These are phyloP conservation scores for Pomatorhinus ruficollis DNA, from an alignment of 2,113 vertebrate genomes.

Conservation along the genomic window DNA sequence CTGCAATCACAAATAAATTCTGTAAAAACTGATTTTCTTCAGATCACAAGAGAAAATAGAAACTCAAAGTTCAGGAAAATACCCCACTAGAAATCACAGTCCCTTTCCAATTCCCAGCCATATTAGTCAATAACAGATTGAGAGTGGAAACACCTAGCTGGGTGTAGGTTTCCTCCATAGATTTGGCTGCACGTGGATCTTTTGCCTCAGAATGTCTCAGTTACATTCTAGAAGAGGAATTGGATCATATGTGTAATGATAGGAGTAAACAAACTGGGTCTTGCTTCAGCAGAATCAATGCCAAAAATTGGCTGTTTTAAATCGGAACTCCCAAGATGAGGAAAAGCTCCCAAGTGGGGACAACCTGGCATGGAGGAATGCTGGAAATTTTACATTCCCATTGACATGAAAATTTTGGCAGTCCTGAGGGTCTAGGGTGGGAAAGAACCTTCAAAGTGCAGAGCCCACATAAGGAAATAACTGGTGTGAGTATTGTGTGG, in stretches of 20 bases:
- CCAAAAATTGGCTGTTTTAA: background rate
- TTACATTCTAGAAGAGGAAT: background rate
- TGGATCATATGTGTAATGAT: background rate
- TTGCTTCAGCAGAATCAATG: background rate
- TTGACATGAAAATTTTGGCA: background rate
- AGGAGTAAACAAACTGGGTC: background rate
- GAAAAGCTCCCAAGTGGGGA: background rate
- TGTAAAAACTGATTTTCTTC: background rate
- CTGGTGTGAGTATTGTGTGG: accelerated
- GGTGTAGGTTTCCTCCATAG: background rate
- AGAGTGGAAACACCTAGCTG: background rate
- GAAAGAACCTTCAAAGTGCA: background rate
- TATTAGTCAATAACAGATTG: background rate
- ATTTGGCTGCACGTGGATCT: background rate
- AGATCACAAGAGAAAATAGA: background rate
- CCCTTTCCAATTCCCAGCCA: background rate
- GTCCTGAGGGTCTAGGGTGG: accelerated
- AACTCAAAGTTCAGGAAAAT: background rate
- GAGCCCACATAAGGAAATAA: accelerated
- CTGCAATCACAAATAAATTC: background rate
- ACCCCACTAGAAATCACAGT: background rate
- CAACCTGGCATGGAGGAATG: accelerated
- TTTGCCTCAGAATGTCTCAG: background rate
- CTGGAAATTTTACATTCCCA: background rate
- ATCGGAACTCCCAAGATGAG: background rate